Percentiles rank a stretch among this genome's conserved stretches.
Conservation (phyloP, 2,888 invertebrate genomes). For the Mayetiola destructor region DNA sequence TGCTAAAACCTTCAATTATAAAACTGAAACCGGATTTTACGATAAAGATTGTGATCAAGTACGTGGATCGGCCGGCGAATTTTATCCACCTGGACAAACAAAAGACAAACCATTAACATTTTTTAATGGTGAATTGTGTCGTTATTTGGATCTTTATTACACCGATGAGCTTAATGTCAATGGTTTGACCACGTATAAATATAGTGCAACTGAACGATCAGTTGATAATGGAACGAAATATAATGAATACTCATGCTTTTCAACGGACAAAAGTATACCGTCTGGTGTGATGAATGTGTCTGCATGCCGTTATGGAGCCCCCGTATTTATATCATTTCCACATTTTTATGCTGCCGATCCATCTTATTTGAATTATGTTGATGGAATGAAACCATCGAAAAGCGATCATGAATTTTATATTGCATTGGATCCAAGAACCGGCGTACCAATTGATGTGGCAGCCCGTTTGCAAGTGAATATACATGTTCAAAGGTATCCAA, state of each 20-base stretch:
- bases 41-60: conserved; percentile 43
- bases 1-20: conserved; percentile 57
- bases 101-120: conserved; percentile 44
- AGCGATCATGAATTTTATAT: conserved; percentile 61
- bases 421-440: conserved; percentile 58
- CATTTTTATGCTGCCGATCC: conserved; percentile 70
- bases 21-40: conserved; percentile 40
- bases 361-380: conserved; percentile 44
- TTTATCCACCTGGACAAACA: conserved; percentile 51
- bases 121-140: conserved; percentile 64
- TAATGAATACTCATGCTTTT: conserved; percentile 54
- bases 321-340: conserved; percentile 70
- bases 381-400: conserved; percentile 53
- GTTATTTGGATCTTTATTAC: conserved; percentile 48
- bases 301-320: conserved; percentile 62
- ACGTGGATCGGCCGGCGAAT: conserved; percentile 64
- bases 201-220: conserved; percentile 44
- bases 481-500: conserved; percentile 46
- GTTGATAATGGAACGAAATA: conserved; percentile 51
- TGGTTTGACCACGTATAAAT: conserved; percentile 53
- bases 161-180: conserved; percentile 40
- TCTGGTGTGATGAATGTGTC: conserved; percentile 65
- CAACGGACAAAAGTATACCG: conserved; percentile 56
- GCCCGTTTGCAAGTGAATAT: conserved; percentile 70
- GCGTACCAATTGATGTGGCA: conserved; percentile 58